Conservation (phyloP, 2,888 invertebrate species). For the Aleiodes testaceus region DNA sequence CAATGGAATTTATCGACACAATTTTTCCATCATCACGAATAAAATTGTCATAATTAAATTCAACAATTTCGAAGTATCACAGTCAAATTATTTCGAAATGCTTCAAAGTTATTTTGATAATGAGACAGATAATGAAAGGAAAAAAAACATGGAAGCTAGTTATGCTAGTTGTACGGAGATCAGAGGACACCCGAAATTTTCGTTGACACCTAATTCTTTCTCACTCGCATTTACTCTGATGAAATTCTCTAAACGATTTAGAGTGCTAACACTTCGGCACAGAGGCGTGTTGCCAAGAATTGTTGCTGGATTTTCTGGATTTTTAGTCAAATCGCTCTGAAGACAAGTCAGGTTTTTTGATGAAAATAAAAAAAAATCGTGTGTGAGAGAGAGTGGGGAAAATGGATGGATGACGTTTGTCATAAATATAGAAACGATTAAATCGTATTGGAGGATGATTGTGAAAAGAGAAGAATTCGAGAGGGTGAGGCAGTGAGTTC, state of each 20-base stretch:
- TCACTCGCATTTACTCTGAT: conserved; percentile 25
- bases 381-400: too few relatives aligned
- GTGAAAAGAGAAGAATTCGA: neutral
- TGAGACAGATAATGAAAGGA: conserved; percentile 11
- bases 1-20: conserved; percentile 54
- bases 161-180: neutral
- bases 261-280: conserved; percentile 30
- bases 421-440: too few relatives aligned
- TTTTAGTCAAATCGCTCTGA: neutral
- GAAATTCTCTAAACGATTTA: conserved; percentile 41
- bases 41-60: conserved; percentile 26
- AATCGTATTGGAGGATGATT: too few relatives aligned
- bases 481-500: conserved; percentile 43
- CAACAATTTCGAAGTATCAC: neutral
- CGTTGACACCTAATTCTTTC: conserved; percentile 11
- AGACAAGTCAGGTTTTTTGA: neutral
- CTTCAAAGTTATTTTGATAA: neutral
- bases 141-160: neutral
- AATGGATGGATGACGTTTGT: too few relatives aligned
- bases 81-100: neutral
- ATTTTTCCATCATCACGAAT: conserved; percentile 47
- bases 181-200: neutral
- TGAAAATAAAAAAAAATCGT: neutral
- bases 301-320: conserved; percentile 5
- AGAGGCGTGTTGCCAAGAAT: conserved; percentile 28